Conservation (phyloP, 2,888 invertebrate genomes). For the Villa cingulata region DNA sequence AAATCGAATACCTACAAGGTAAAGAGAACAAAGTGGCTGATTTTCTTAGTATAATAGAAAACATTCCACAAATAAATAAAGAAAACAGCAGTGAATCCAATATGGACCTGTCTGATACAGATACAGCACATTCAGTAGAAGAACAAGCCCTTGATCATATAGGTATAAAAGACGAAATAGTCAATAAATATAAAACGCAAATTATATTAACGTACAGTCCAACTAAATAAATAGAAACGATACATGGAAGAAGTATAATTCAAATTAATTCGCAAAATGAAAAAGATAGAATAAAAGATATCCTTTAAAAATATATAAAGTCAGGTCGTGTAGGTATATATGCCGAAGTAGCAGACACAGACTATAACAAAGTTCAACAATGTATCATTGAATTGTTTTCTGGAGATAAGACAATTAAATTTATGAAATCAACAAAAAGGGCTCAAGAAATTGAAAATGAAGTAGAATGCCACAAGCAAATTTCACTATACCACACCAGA, state of each 20-base stretch:
- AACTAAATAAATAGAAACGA: slow-evolving; percentile 3
- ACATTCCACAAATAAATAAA: no score
- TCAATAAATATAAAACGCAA: slow-evolving; percentile 14
- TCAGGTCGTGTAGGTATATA: slow-evolving; percentile 4
- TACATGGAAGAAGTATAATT: slow-evolving; percentile 10
- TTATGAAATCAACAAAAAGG: not conserved
- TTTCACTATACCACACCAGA: no score
- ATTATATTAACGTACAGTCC: slow-evolving; percentile 12
- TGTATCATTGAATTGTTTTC: no score
- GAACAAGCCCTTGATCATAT: slow-evolving; percentile 12
- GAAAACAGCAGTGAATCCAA: no score
- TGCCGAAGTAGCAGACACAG: slow-evolving; percentile 1
- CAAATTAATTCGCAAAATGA: not conserved
- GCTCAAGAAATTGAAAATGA: not conserved
- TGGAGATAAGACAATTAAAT: no score
- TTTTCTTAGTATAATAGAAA: no score
- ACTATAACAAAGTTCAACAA: slow-evolving; percentile 10
- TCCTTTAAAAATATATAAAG: slow-evolving; percentile 1
- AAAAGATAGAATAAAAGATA: no score
- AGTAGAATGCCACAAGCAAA: not conserved
- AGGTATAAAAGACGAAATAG: slow-evolving; percentile 11
- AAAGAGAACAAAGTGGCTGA: slow-evolving; percentile 13
- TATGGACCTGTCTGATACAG: no score
- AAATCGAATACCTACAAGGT: slow-evolving; percentile 8
- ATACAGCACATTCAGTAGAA: slow-evolving; percentile 10